Evolutionary conservation across 2,113 vertebrate species (phyloP).

Genomic region (Amia ocellicauda): DNA sequence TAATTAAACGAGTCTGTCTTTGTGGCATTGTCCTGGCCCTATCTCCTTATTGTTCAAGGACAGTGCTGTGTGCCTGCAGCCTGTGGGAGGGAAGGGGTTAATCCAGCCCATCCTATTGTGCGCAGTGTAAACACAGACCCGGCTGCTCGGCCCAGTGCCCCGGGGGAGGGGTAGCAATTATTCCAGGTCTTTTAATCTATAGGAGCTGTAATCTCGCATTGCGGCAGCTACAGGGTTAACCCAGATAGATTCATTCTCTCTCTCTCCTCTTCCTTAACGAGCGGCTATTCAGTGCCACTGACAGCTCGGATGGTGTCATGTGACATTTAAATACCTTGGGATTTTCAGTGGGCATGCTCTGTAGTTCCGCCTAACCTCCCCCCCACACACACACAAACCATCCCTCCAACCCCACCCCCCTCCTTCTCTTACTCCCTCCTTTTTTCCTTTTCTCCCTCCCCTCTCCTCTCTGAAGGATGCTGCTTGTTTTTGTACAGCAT

Average conservation of each 20-base stretch:
- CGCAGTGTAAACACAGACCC: not conserved
- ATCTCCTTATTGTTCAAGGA: not conserved
- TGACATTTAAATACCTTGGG: constrained; percentile 57
- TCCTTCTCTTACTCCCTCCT: not conserved
- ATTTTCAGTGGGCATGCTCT: constrained; percentile 58
- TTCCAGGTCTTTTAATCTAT: constrained; percentile 24
- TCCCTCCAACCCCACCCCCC: not conserved
- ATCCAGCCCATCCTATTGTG: constrained; percentile 13
- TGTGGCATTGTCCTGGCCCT: not conserved
- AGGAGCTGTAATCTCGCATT: constrained; percentile 34
- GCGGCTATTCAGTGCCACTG: constrained; percentile 30
- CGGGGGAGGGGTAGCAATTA: constrained; percentile 23
- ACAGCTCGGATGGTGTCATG: constrained; percentile 47
- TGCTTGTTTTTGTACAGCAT: constrained; percentile 51
- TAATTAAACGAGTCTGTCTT: not conserved
- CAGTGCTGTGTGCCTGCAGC: not conserved
- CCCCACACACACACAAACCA: too few relatives aligned
- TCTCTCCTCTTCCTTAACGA: constrained; percentile 20
- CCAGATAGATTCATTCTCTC: constrained; percentile 5
- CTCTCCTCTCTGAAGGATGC: constrained; percentile 39
- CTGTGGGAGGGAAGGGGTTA: constrained; percentile 24
- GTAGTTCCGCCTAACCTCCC: constrained; percentile 19
- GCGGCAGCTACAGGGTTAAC: constrained; percentile 29
- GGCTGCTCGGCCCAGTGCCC: constrained; percentile 23
- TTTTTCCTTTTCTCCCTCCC: constrained; percentile 16